phyloP scores from a whole-genome alignment of 2,888 invertebrate genomes.

The Apamea sordens region DNA sequence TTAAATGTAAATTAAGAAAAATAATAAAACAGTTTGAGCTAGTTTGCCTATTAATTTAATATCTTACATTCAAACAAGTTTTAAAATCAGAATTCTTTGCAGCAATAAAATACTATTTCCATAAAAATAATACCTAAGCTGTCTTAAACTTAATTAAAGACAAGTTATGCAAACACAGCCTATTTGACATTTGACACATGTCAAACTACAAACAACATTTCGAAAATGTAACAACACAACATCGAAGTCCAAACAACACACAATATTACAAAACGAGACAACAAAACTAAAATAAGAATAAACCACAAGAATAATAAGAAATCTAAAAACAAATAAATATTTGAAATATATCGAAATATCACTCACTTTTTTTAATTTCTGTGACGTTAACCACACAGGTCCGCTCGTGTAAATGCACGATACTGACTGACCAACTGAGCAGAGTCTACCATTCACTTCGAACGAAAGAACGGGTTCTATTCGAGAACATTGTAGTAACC shows the following conservation, averaged over 20 bases:
- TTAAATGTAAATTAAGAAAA: constrained; percentile 26
- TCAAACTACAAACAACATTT: constrained; percentile 45
- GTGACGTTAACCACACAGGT: constrained; percentile 66
- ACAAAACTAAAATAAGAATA: background rate
- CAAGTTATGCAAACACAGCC: constrained; percentile 24
- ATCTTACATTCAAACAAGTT: constrained; percentile 25
- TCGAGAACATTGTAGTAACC: constrained; percentile 54
- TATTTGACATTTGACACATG: constrained; percentile 57
- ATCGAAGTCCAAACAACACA: constrained; percentile 1
- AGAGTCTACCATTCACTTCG: constrained; percentile 57
- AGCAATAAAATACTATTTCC: background rate
- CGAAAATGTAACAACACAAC: constrained; percentile 39
- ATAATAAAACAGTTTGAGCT: constrained; percentile 5
- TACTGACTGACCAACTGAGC: constrained; percentile 61
- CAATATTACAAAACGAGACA: background rate
- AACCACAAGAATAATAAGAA: background rate
- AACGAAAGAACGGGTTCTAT: constrained; percentile 54
- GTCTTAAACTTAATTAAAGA: background rate
- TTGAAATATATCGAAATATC: constrained; percentile 45
- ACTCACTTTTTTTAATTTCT: constrained; percentile 69
- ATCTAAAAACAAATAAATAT: background rate
- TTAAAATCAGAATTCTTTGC: background rate
- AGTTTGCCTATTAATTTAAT: constrained; percentile 4
- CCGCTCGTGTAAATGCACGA: constrained; percentile 63
- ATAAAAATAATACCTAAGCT: background rate